Evolutionary conservation across 2,888 invertebrate species (phyloP).

Genomic region (Silvanus unidentatus): DNA sequence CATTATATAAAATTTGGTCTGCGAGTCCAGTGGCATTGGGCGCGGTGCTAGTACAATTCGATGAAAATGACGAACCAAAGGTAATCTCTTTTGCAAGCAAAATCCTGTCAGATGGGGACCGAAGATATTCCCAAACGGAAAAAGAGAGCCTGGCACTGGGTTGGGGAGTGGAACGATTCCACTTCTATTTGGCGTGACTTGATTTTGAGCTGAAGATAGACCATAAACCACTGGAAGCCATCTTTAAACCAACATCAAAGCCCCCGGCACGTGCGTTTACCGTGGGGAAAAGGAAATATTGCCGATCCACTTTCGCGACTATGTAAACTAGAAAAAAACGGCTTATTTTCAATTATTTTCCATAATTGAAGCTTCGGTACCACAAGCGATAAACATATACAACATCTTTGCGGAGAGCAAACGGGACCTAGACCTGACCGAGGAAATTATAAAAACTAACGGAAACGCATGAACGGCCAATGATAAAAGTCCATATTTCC

Average conservation of each 20-base stretch:
- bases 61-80: conserved; percentile 16
- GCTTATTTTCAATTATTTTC: conserved; percentile 19
- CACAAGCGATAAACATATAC: conserved; percentile 17
- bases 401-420: conserved; percentile 12
- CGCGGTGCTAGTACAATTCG: conserved; percentile 21
- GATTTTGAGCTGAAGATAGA: conserved; percentile 37
- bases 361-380: conserved; percentile 13
- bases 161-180: conserved; percentile 41
- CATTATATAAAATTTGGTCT: no score
- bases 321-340: conserved; percentile 7
- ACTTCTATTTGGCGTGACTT: conserved; percentile 40
- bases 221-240: conserved; percentile 37
- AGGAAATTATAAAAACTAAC: no score
- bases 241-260: conserved; percentile 26
- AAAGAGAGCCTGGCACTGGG: conserved; percentile 38
- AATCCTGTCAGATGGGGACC: conserved; percentile 22
- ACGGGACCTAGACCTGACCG: conserved; percentile 9
- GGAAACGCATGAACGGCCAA: conserved; percentile 1
- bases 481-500: conserved; percentile 10
- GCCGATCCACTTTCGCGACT: conserved; percentile 24
- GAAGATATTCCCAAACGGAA: conserved; percentile 36
- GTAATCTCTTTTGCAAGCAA: conserved; percentile 27
- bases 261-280: conserved; percentile 14
- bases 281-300: no score
- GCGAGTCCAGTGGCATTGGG: conserved; percentile 29